Conservation (phyloP, 1,140 invertebrate species). For the Mactra quadrangularis region DNA sequence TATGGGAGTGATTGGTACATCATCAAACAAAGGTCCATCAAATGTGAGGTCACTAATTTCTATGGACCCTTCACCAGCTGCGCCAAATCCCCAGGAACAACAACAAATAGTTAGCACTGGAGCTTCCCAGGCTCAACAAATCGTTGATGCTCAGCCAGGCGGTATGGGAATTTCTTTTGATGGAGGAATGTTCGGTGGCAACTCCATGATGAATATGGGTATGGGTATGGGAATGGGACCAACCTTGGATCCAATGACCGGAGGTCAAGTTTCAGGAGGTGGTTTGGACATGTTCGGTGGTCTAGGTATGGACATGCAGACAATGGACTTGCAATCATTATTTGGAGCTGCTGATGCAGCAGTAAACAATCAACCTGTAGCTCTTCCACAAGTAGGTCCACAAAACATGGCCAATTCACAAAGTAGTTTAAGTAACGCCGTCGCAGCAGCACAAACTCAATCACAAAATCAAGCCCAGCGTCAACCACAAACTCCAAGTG, state of each 20-base stretch:
- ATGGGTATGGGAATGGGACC: too few species aligned
- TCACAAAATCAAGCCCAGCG: background rate
- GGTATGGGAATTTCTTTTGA: background rate
- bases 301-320: background rate
- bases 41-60: background rate
- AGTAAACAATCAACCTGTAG: too few species aligned
- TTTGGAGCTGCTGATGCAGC: background rate
- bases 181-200: conserved; percentile 1
- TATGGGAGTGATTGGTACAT: conserved; percentile 44
- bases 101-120: background rate
- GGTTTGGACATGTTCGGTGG: too few species aligned
- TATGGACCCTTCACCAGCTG: too few species aligned
- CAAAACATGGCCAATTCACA: too few species aligned
- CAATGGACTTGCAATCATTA: background rate
- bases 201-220: too few species aligned
- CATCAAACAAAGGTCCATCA: too few species aligned
- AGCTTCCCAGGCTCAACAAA: background rate
- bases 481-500: conserved; percentile 7
- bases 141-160: background rate
- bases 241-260: background rate
- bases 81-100: too few species aligned
- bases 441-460: too few species aligned
- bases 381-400: too few species aligned
- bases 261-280: background rate
- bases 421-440: too few species aligned